A percentile compares a stretch with the other conserved stretches of the same genome.
Conservation (phyloP, 2,113 vertebrate genomes). For the Toxotes jaculatrix region DNA sequence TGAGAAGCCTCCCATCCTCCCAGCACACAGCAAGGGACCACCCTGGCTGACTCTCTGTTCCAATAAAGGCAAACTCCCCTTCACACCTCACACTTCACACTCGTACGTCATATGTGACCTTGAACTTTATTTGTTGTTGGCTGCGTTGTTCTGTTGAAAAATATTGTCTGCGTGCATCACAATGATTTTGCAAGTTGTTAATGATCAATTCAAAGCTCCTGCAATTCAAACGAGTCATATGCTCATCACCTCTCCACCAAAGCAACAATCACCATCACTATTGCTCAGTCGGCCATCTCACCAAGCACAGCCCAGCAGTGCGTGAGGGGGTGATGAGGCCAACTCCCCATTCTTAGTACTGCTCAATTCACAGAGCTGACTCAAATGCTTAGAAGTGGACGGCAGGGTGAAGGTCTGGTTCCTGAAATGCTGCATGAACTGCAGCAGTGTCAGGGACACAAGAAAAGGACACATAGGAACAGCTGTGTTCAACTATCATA, state of each 20-base stretch:
- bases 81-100: constrained; percentile 21
- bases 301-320: background rate
- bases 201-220: background rate
- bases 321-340: too few species aligned
- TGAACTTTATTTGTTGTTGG: constrained; percentile 22
- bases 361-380: too few species aligned
- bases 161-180: constrained; percentile 21
- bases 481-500: too few species aligned
- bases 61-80: constrained; percentile 29
- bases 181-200: background rate
- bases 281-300: background rate
- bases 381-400: too few species aligned
- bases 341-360: too few species aligned
- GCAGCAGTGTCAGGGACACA: too few species aligned
- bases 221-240: background rate
- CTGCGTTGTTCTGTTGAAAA: constrained; percentile 6
- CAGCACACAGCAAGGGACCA: constrained; percentile 65
- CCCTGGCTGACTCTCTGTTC: constrained; percentile 63
- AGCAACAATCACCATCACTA: background rate
- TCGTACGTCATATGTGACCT: constrained; percentile 11
- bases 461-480: too few species aligned
- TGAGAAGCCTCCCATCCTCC: constrained; percentile 68
- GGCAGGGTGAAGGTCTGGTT: too few species aligned
- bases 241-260: background rate
- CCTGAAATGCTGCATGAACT: too few species aligned